Percentiles rank a stretch among this genome's conserved stretches.
Conservation (phyloP, 2,113 vertebrate species). For the Oreochromis aureus region DNA sequence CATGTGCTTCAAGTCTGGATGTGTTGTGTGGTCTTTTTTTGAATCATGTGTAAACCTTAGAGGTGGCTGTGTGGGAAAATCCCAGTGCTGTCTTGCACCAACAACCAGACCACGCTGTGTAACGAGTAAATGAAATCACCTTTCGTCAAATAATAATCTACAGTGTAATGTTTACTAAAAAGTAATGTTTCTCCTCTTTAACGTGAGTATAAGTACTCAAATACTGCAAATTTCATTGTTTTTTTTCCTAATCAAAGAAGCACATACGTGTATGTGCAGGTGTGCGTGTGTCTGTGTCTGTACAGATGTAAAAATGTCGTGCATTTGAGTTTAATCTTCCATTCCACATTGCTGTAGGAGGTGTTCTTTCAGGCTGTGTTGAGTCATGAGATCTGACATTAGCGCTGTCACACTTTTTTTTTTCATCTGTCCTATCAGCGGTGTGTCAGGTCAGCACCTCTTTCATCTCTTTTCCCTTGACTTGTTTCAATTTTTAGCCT, state of each 20-base stretch:
- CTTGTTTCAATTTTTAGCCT: background rate
- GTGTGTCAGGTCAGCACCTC: background rate
- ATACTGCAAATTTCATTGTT: background rate
- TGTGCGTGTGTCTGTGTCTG: background rate
- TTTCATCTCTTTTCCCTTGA: background rate
- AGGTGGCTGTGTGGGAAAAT: background rate
- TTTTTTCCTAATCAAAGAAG: background rate
- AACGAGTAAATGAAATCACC: background rate
- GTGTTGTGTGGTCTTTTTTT: background rate
- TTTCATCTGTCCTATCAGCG: background rate
- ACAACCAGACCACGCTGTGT: background rate
- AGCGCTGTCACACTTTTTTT: background rate
- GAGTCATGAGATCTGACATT: slow-evolving; percentile 30
- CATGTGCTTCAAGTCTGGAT: background rate
- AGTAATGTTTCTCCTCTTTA: background rate
- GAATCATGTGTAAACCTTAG: background rate
- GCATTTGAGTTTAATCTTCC: background rate
- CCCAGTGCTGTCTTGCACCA: background rate
- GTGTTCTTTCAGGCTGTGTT: background rate
- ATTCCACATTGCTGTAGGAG: background rate
- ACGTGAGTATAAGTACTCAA: background rate
- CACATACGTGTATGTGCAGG: background rate
- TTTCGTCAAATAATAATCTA: background rate
- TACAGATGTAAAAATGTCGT: background rate
- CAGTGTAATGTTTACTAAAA: background rate